A percentile compares a stretch with the other conserved stretches of the same genome.
Evolutionary conservation across 2,888 invertebrate genomes (phyloP).

Genomic region (Strigamia crassipes): DNA sequence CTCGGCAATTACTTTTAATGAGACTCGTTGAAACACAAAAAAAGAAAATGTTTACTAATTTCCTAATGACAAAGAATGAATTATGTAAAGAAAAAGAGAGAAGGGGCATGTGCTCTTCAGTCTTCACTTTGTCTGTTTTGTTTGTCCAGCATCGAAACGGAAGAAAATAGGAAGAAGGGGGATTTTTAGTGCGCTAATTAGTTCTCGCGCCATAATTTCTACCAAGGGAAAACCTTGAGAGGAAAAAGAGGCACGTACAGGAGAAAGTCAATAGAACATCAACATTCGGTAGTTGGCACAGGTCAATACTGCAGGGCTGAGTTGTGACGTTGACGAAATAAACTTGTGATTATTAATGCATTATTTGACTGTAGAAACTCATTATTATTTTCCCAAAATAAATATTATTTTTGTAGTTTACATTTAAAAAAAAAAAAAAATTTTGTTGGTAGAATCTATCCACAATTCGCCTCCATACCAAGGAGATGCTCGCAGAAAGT

Average conservation of each 20-base stretch:
- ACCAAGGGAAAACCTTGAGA: conserved; percentile 13
- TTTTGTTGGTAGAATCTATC: neutral
- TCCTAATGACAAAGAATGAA: neutral
- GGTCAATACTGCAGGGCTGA: neutral
- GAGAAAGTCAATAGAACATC: conserved; percentile 14
- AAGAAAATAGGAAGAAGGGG: neutral
- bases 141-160: conserved; percentile 10
- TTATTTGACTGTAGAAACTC: neutral
- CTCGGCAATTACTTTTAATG: neutral
- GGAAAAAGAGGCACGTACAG: neutral
- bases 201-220: conserved; percentile 10
- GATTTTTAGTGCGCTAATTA: conserved; percentile 29
- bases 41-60: neutral
- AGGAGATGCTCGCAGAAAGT: conserved; percentile 25
- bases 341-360: neutral
- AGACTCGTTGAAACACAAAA: neutral
- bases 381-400: no score
- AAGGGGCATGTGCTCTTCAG: neutral
- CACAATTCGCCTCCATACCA: neutral
- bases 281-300: neutral
- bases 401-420: no score
- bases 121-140: conserved; percentile 21
- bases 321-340: neutral
- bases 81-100: neutral
- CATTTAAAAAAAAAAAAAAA: neutral